Evolutionary conservation across 1,140 invertebrate genomes (phyloP).

Genomic region (Ceratitis capitata): DNA sequence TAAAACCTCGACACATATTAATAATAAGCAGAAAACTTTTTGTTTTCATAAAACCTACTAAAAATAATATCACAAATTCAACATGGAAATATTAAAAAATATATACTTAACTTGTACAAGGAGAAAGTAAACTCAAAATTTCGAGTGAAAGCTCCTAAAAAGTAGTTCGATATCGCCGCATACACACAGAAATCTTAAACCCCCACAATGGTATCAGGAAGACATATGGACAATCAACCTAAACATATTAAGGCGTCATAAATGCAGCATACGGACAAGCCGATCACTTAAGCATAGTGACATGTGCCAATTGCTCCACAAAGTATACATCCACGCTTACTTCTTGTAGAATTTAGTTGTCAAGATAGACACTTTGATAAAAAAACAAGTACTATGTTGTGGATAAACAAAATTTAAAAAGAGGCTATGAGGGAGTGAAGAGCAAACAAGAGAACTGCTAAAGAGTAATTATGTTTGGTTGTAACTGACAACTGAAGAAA

Average conservation of each 20-base stretch:
- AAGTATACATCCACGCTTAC: not conserved
- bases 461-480: not conserved
- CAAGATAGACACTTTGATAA: not conserved
- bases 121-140: too few species aligned
- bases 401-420: not conserved
- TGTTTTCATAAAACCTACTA: too few species aligned
- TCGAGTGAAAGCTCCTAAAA: too few species aligned
- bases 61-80: too few species aligned
- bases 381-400: not conserved
- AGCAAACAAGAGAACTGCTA: not conserved
- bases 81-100: too few species aligned
- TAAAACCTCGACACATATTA: too few species aligned
- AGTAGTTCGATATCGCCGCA: too few species aligned
- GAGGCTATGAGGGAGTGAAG: not conserved
- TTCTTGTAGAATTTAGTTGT: not conserved
- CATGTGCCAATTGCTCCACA: not conserved
- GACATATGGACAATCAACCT: constrained; percentile 1
- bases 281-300: not conserved
- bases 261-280: not conserved
- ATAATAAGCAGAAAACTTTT: too few species aligned
- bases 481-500: not conserved
- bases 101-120: too few species aligned
- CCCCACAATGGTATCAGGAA: not conserved
- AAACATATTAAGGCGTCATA: not conserved
- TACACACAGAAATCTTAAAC: too few species aligned